A percentile compares a stretch with the other conserved stretches of the same genome.
phyloP scores from a whole-genome alignment of 2,113 vertebrate species.

The Mesocricetus auratus region DNA sequence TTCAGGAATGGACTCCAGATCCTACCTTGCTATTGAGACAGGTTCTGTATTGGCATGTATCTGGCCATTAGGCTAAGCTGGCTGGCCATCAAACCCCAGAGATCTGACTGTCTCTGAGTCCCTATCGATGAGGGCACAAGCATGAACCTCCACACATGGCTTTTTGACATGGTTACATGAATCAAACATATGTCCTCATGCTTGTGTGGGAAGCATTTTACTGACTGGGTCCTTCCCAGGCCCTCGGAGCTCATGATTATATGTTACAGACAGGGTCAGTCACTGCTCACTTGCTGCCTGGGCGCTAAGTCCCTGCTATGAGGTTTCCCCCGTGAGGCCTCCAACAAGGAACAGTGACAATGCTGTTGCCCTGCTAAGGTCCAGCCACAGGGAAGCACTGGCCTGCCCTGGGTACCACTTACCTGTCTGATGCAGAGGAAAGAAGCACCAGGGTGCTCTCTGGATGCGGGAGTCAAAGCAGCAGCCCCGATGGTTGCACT shows the following conservation, averaged over 20 bases:
- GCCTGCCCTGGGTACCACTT: fast-evolving
- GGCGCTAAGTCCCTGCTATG: not conserved
- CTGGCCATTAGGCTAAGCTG: not conserved
- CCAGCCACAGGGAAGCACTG: not conserved
- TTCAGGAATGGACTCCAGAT: not conserved
- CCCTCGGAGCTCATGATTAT: not conserved
- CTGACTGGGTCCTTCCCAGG: not conserved
- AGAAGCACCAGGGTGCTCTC: conserved; percentile 77
- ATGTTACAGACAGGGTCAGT: not conserved
- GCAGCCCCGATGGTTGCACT: conserved; percentile 68
- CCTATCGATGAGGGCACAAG: not conserved
- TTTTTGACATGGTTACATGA: not conserved
- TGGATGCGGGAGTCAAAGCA: conserved; percentile 72
- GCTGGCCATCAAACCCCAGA: not conserved
- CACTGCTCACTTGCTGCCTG: not conserved
- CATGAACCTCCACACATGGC: too few relatives aligned
- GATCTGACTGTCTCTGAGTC: not conserved
- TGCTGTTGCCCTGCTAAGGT: fast-evolving
- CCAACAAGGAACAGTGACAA: fast-evolving
- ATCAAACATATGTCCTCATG: not conserved
- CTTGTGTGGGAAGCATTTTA: not conserved
- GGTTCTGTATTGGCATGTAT: not conserved
- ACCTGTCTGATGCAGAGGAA: conserved; percentile 40
- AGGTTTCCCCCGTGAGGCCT: not conserved
- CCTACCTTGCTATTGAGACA: not conserved